Conservation (phyloP, 2,113 vertebrate genomes). For the Psammodynastes pulverulentus region DNA sequence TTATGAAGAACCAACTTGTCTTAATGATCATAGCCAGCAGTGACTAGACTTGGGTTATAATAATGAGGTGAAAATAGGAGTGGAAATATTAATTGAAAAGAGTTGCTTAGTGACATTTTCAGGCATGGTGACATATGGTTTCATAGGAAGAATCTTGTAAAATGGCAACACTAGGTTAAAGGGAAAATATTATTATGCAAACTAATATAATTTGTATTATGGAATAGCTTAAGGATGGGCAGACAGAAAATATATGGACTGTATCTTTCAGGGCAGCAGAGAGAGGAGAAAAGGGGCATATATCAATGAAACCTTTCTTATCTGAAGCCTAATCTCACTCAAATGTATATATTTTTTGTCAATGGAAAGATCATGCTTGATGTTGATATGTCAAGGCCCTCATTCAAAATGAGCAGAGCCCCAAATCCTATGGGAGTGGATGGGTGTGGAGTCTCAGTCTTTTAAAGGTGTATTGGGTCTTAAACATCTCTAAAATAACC, state of each 20-base stretch:
- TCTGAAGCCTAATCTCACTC: neutral
- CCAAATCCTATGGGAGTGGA: neutral
- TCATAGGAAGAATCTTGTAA: constrained; percentile 11
- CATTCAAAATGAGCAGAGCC: neutral
- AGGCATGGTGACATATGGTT: neutral
- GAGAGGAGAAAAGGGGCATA: neutral
- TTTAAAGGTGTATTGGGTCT: neutral
- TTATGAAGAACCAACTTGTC: constrained; percentile 29
- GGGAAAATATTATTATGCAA: constrained; percentile 1
- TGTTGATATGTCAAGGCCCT: neutral
- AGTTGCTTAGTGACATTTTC: constrained; percentile 11
- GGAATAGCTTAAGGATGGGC: neutral
- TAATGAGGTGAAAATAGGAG: constrained; percentile 8
- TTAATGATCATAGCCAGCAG: constrained; percentile 20
- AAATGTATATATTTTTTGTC: neutral
- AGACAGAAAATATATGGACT: neutral
- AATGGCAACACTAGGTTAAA: constrained; percentile 1
- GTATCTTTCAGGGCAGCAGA: neutral
- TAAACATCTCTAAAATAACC: neutral
- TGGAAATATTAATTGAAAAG: constrained; percentile 36
- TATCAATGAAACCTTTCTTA: neutral
- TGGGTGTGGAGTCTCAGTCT: neutral
- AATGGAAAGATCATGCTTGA: neutral
- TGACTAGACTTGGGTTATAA: constrained; percentile 17
- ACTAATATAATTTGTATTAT: neutral